A percentile compares a stretch with the other conserved stretches of the same genome.
Conservation (phyloP, 2,888 invertebrate species). For the Polydesmus complanatus region DNA sequence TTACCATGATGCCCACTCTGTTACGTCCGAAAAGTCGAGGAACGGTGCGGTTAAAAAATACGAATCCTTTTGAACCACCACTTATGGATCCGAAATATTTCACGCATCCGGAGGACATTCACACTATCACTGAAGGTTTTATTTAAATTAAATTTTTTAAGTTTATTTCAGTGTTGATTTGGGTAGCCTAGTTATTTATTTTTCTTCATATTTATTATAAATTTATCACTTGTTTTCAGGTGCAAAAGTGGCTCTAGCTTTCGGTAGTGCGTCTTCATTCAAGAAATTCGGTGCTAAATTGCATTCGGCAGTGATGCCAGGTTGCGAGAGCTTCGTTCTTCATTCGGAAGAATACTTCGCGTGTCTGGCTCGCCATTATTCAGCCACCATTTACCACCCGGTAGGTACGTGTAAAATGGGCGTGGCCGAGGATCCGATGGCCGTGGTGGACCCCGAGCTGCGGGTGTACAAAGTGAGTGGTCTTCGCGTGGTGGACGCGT, state of each 20-base stretch:
- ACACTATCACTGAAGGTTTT: constrained; percentile 58
- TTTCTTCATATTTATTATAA: neutral
- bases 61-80: constrained; percentile 75
- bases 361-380: constrained; percentile 14
- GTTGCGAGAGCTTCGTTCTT: constrained; percentile 20
- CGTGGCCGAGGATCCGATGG: constrained; percentile 14
- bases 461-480: constrained; percentile 49
- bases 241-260: constrained; percentile 21
- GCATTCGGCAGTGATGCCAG: constrained; percentile 20
- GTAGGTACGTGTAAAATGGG: constrained; percentile 17
- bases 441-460: constrained; percentile 15
- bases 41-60: constrained; percentile 53
- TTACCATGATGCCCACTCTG: constrained; percentile 57
- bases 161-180: neutral
- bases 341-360: constrained; percentile 16
- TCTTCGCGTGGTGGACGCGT: constrained; percentile 60
- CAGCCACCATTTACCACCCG: constrained; percentile 15
- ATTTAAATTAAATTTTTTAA: neutral
- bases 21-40: constrained; percentile 62
- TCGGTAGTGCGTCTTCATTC: constrained; percentile 22
- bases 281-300: constrained; percentile 21
- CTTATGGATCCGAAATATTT: constrained; percentile 86
- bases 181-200: too few species aligned
- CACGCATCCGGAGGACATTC: constrained; percentile 59
- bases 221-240: constrained; percentile 5